Percentiles rank a stretch among this genome's conserved stretches.
Conservation (phyloP, 2,113 vertebrate genomes). For the Oreotrochilus melanogaster region DNA sequence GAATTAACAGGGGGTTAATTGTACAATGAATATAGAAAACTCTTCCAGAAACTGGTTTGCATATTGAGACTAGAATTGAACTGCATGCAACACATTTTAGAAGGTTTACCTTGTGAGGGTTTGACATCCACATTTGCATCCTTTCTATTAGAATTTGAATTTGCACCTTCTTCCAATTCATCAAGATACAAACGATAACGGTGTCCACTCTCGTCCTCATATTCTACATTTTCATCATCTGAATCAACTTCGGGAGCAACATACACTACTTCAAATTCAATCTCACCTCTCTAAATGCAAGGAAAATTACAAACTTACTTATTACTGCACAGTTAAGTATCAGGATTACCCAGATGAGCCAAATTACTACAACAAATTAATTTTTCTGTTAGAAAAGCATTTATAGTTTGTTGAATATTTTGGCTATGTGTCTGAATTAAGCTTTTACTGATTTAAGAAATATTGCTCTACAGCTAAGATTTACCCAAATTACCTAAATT, state of each 20-base stretch:
- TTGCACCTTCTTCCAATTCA: conserved; percentile 87
- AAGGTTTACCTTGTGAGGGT: conserved; percentile 79
- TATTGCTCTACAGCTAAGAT: not conserved
- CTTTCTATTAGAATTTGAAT: conserved; percentile 75
- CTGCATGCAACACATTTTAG: not conserved
- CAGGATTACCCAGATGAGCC: not conserved
- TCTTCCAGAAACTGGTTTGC: not conserved
- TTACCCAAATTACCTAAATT: not conserved
- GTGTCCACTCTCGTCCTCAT: conserved; percentile 96
- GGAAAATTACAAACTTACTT: not conserved
- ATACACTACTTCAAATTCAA: conserved; percentile 98
- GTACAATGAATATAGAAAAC: not conserved
- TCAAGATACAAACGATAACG: conserved; percentile 96
- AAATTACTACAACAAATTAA: not conserved
- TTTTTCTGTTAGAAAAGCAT: not conserved
- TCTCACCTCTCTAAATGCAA: conserved; percentile 89
- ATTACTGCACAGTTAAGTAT: not conserved
- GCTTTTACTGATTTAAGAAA: not conserved
- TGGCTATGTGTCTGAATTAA: not conserved
- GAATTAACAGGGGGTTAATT: conserved; percentile 7
- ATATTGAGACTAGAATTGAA: not conserved
- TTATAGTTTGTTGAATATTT: not conserved
- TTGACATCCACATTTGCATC: conserved; percentile 78
- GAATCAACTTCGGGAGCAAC: conserved; percentile 98
- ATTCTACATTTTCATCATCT: conserved; percentile 98